These are phyloP conservation scores for Enteromius radiatus DNA, from an alignment of 2,797 vertebrate genomes.

Conservation along the genomic window DNA sequence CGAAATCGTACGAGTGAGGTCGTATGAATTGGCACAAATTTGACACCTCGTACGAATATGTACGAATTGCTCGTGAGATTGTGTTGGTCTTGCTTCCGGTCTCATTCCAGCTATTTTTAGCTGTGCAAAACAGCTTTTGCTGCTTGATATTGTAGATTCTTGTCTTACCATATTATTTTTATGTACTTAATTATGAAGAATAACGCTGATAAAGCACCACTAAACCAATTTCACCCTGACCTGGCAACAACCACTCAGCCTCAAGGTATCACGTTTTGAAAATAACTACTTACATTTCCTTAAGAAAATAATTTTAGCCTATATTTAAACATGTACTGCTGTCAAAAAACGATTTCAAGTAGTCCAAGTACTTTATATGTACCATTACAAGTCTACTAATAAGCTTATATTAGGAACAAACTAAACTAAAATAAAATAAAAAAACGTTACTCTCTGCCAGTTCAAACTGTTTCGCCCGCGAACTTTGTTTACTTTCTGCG, in stretches of 20 bases:
- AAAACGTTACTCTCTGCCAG: neutral
- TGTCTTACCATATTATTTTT: neutral
- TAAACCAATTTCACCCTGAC: neutral
- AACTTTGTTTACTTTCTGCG: neutral
- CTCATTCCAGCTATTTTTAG: neutral
- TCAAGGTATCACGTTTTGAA: neutral
- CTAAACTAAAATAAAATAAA: no score
- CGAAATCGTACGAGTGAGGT: no score
- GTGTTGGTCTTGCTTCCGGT: neutral
- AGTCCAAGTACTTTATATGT: neutral
- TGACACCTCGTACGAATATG: no score
- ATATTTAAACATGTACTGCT: neutral
- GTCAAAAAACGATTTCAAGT: neutral
- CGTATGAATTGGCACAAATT: no score
- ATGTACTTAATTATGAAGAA: neutral
- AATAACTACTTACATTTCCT: neutral
- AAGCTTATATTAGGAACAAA: neutral
- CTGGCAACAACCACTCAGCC: neutral
- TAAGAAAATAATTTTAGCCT: neutral
- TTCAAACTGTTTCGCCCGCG: neutral
- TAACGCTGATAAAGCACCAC: neutral
- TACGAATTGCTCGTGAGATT: no score
- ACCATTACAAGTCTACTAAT: neutral
- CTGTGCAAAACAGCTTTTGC: neutral
- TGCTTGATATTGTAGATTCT: neutral